Evolutionary conservation across 2,113 vertebrate genomes (phyloP).

Genomic region (Catharus bicknelli): DNA sequence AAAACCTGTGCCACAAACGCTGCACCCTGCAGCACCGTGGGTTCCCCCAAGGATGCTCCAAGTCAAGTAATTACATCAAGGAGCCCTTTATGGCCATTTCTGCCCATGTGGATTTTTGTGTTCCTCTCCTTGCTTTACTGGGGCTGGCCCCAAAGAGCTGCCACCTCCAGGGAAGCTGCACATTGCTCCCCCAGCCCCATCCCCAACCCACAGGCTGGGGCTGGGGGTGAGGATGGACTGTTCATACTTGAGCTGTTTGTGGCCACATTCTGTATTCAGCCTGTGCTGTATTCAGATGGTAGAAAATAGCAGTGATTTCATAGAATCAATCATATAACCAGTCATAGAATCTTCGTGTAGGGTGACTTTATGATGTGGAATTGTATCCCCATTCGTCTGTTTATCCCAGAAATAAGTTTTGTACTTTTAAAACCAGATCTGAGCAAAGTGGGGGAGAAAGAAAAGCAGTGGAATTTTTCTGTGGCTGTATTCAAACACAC

Average conservation of each 20-base stretch:
- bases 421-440: not conserved
- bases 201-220: not conserved
- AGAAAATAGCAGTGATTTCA: not conserved
- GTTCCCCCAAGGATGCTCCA: not conserved
- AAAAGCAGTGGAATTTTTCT: not conserved
- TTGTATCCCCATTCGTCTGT: not conserved
- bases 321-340: not conserved
- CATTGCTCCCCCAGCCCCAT: not conserved
- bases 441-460: fast-evolving
- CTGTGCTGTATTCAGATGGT: not conserved
- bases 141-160: not conserved
- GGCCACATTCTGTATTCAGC: not conserved
- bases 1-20: not conserved
- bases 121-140: not conserved
- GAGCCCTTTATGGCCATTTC: fast-evolving
- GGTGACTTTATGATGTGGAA: not conserved
- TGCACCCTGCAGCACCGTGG: not conserved
- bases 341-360: not conserved
- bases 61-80: not conserved
- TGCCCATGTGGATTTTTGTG: not conserved
- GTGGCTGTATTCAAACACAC: not conserved
- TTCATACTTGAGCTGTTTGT: not conserved
- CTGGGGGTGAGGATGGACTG: not conserved
- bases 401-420: not conserved
- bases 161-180: not conserved